Evolutionary conservation across 1,140 invertebrate genomes (phyloP).

Genomic region (Ceratitis capitata): DNA sequence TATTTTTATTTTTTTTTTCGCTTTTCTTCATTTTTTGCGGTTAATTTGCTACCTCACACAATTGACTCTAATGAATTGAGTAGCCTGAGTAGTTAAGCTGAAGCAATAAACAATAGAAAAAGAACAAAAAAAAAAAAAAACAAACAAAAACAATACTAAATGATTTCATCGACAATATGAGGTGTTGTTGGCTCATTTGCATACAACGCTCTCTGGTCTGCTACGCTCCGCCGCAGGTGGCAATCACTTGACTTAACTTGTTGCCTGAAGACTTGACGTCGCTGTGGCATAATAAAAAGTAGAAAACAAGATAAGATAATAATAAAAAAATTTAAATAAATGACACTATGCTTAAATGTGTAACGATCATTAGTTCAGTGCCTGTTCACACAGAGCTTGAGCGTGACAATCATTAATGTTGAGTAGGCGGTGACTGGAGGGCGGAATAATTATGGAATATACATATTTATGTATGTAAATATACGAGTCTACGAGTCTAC

Average conservation of each 20-base stretch:
- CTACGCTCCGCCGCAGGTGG: background rate
- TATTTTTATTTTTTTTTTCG: background rate
- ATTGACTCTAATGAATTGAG: conserved; percentile 32
- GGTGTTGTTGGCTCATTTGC: conserved; percentile 24
- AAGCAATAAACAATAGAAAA: too few relatives aligned
- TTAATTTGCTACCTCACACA: background rate
- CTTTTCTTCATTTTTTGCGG: background rate
- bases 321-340: conserved; percentile 13
- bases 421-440: background rate
- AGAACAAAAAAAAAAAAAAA: too few relatives aligned
- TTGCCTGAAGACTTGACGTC: background rate
- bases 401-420: background rate
- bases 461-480: too few relatives aligned
- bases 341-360: background rate
- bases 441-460: background rate
- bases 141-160: background rate
- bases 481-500: too few relatives aligned
- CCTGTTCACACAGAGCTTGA: background rate
- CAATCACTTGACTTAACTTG: background rate
- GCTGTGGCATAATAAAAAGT: background rate
- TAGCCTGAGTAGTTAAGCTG: background rate
- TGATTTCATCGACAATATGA: conserved; percentile 15
- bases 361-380: background rate
- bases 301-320: too few relatives aligned
- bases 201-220: too few relatives aligned